Conservation (phyloP, 2,888 invertebrate species). For the Parapristionchus giblindavisi region DNA sequence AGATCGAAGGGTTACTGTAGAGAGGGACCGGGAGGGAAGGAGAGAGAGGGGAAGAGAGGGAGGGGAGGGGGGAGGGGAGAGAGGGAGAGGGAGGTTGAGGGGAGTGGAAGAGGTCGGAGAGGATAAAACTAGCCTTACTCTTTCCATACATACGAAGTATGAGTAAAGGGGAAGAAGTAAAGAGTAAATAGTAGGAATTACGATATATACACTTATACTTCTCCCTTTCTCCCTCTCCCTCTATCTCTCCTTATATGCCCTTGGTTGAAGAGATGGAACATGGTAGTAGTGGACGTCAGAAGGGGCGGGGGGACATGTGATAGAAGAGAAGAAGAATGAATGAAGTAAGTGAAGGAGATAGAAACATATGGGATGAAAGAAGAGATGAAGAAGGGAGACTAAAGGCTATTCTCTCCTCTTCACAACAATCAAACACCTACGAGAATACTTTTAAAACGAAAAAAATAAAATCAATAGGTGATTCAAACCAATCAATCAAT, state of each 20-base stretch:
- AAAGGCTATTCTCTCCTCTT: not conserved
- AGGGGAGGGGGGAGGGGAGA: not conserved
- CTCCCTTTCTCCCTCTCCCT: not conserved
- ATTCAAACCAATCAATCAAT: too few species aligned
- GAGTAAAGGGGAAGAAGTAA: not conserved
- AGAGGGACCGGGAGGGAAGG: not conserved
- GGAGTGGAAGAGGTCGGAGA: too few species aligned
- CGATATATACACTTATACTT: too few species aligned
- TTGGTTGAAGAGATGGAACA: not conserved
- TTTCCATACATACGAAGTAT: too few species aligned
- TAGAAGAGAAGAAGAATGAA: too few species aligned
- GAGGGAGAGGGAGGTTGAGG: too few species aligned
- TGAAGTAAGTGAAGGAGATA: not conserved
- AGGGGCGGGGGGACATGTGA: too few species aligned
- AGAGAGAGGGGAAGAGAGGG: slow-evolving; percentile 5
- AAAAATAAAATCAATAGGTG: not conserved
- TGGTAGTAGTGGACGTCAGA: too few species aligned
- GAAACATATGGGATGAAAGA: slow-evolving; percentile 2
- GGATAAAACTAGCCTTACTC: not conserved
- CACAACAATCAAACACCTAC: not conserved
- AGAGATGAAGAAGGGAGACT: not conserved
- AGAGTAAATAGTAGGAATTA: not conserved
- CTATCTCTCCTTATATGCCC: not conserved
- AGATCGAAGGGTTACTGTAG: not conserved
- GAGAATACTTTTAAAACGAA: not conserved